Percentiles rank a stretch among this genome's conserved stretches.
These are phyloP conservation scores for Oxystoma pomonae DNA, from an alignment of 2,888 invertebrate species.

Conservation along the genomic window DNA sequence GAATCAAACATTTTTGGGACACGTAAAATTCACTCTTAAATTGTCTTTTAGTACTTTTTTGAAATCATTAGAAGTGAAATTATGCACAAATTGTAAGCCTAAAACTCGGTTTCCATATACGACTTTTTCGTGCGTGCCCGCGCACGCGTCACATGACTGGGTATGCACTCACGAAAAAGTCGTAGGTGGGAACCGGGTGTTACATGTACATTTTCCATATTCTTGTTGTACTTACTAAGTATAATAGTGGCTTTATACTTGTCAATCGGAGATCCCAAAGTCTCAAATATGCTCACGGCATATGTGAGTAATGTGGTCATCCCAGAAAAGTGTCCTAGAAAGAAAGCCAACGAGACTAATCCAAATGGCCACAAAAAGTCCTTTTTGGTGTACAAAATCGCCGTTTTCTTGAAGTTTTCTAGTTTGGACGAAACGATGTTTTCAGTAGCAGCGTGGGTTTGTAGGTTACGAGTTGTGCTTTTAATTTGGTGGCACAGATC, in stretches of 20 bases:
- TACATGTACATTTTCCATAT: too few relatives aligned
- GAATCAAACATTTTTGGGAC: too few relatives aligned
- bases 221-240: background rate
- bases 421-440: background rate
- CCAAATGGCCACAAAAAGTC: conserved; percentile 67
- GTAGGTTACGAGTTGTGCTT: conserved; percentile 1
- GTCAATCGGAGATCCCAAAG: conserved; percentile 68
- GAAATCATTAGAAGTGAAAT: too few relatives aligned
- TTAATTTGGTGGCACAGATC: conserved; percentile 44
- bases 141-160: too few relatives aligned
- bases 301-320: conserved; percentile 71
- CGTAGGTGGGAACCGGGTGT: too few relatives aligned
- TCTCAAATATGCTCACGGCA: conserved; percentile 69
- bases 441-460: too few relatives aligned
- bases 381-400: conserved; percentile 51
- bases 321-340: conserved; percentile 72
- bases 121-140: too few relatives aligned
- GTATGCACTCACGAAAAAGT: too few relatives aligned
- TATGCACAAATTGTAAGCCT: too few relatives aligned
- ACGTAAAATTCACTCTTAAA: too few relatives aligned
- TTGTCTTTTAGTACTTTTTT: too few relatives aligned
- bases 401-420: conserved; percentile 4
- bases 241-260: conserved; percentile 72
- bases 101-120: too few relatives aligned
- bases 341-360: conserved; percentile 63